Percentiles rank a stretch among this genome's conserved stretches.
phyloP scores from a whole-genome alignment of 2,113 vertebrate genomes.

The Casuarius casuarius region DNA sequence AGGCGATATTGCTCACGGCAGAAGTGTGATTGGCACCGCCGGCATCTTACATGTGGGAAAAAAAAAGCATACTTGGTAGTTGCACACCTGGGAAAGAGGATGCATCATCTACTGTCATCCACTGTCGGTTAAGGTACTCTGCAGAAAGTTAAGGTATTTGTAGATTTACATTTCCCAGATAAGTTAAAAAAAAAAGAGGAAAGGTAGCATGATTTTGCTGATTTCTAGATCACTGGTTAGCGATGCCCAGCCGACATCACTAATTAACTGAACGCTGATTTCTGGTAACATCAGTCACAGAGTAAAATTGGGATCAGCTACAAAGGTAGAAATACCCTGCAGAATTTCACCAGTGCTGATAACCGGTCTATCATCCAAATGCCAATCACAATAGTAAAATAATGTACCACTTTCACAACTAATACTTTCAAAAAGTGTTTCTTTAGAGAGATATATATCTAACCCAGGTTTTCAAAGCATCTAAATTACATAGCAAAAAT shows the following conservation, averaged over 20 bases:
- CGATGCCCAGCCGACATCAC: not conserved
- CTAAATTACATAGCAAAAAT: not conserved
- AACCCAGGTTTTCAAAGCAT: not conserved
- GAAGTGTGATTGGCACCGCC: not conserved
- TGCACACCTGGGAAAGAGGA: not conserved
- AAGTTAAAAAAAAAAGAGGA: not conserved
- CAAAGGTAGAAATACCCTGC: not conserved
- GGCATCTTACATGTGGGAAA: accelerated
- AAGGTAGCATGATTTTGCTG: not conserved
- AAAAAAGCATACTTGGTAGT: not conserved
- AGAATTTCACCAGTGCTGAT: accelerated
- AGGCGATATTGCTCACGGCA: not conserved
- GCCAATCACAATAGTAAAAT: not conserved
- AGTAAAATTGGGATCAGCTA: not conserved
- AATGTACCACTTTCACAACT: not conserved
- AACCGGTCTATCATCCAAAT: not conserved
- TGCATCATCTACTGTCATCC: not conserved
- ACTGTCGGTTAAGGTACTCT: not conserved
- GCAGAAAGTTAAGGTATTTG: not conserved
- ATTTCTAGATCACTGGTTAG: not conserved
- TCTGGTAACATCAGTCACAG: not conserved
- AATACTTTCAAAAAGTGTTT: not conserved
- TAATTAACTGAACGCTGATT: accelerated
- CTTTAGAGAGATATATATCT: not conserved
- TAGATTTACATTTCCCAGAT: not conserved